A percentile compares a stretch with the other conserved stretches of the same genome.
Evolutionary conservation across 2,888 invertebrate genomes (phyloP).

Genomic region (Eristalis tenax): DNA sequence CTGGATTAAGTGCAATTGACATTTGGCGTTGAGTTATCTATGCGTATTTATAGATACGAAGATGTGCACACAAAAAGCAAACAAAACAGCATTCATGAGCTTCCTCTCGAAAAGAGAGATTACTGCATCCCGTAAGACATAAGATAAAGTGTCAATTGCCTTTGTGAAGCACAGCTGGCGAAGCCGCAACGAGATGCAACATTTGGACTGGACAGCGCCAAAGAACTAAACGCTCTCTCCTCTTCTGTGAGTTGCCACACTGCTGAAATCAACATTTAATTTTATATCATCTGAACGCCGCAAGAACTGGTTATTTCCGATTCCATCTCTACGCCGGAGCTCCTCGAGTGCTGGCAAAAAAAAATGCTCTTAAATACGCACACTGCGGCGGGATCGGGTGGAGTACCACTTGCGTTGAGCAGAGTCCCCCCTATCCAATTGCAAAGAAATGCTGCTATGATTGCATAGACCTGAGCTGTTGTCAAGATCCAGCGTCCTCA

Average conservation of each 20-base stretch:
- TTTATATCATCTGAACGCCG: slow-evolving; percentile 45
- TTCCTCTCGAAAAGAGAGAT: slow-evolving; percentile 6
- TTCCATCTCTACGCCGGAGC: background rate
- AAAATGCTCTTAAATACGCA: slow-evolving; percentile 31
- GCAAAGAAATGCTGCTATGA: slow-evolving; percentile 55
- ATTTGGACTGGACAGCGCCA: slow-evolving; percentile 12
- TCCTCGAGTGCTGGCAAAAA: background rate
- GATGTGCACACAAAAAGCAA: background rate
- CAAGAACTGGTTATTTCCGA: slow-evolving; percentile 44
- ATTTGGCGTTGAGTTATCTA: slow-evolving; percentile 26
- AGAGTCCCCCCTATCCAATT: slow-evolving; percentile 30
- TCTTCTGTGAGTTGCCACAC: background rate
- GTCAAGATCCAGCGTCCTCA: slow-evolving; percentile 23
- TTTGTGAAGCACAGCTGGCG: slow-evolving; percentile 9
- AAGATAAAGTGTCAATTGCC: slow-evolving; percentile 23
- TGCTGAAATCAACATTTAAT: slow-evolving; percentile 52
- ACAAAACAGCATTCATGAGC: background rate
- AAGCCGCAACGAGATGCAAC: slow-evolving; percentile 11
- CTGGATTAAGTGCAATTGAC: slow-evolving; percentile 39
- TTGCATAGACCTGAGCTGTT: slow-evolving; percentile 41
- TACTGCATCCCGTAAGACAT: background rate
- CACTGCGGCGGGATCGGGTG: background rate
- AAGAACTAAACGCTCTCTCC: slow-evolving; percentile 4
- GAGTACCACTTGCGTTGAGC: background rate
- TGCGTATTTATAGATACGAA: slow-evolving; percentile 19